Conservation (phyloP, 2,888 invertebrate genomes). For the Phytoseiulus persimilis region DNA sequence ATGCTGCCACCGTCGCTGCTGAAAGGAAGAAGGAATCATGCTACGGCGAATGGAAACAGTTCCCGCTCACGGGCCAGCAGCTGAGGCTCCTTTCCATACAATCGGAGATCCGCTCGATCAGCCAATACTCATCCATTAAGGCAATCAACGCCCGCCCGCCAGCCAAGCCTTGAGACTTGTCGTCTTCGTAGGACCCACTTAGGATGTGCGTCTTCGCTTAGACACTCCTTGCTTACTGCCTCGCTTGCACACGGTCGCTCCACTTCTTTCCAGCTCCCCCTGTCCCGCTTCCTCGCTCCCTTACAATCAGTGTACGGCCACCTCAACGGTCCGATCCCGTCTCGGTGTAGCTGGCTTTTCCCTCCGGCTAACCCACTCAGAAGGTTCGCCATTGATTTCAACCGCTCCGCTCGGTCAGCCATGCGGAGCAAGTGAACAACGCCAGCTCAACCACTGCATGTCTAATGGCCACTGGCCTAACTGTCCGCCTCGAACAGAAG, state of each 20-base stretch:
- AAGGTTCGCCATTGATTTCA: neutral
- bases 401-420: neutral
- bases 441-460: neutral
- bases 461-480: neutral
- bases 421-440: neutral
- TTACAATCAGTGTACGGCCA: neutral
- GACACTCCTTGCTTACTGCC: neutral
- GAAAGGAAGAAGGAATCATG: neutral
- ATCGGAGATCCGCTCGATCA: constrained; percentile 5
- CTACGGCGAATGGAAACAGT: neutral
- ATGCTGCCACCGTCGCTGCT: neutral
- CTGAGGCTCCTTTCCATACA: neutral
- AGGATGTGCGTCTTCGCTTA: neutral
- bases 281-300: neutral
- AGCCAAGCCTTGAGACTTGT: neutral
- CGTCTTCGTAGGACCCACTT: neutral
- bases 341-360: neutral
- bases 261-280: neutral
- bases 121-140: constrained; percentile 5
- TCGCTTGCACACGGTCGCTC: neutral
- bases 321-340: neutral
- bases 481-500: neutral
- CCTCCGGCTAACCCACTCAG: neutral
- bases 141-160: neutral
- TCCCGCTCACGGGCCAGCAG: neutral